These are phyloP conservation scores for Dendroctonus valens DNA, from an alignment of 1,140 invertebrate species.

Conservation along the genomic window DNA sequence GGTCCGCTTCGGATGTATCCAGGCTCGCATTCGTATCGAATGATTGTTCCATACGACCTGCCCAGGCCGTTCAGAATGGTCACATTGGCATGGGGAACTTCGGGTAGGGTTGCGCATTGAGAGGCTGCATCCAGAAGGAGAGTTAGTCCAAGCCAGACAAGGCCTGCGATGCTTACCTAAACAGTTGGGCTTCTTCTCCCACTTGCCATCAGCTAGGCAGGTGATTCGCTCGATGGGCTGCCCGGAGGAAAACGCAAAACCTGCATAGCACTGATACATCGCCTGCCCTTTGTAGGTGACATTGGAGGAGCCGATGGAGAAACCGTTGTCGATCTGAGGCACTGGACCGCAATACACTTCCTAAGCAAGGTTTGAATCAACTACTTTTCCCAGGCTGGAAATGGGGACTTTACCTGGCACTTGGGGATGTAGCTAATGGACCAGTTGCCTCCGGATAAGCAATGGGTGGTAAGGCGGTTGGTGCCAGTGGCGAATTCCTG, in stretches of 20 bases:
- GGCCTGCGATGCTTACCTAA: conserved; percentile 57
- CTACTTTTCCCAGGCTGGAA: not conserved
- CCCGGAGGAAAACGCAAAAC: conserved; percentile 89
- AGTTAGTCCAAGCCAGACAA: not conserved
- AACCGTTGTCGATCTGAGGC: conserved; percentile 96
- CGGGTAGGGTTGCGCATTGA: conserved; percentile 85
- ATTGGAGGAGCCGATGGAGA: conserved; percentile 92
- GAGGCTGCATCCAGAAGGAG: conserved; percentile 63
- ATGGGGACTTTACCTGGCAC: conserved; percentile 66
- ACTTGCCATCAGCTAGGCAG: conserved; percentile 82
- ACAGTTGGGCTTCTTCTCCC: conserved; percentile 89
- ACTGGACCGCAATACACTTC: conserved; percentile 97
- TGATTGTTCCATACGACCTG: conserved; percentile 91
- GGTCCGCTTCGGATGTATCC: conserved; percentile 87
- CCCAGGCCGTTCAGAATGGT: conserved; percentile 91
- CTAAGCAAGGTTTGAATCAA: conserved; percentile 1
- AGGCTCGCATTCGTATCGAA: conserved; percentile 90
- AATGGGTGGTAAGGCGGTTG: conserved; percentile 78
- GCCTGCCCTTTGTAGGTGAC: conserved; percentile 91
- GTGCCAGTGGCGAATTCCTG: conserved; percentile 94
- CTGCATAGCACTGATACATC: conserved; percentile 95
- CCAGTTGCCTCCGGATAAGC: conserved; percentile 89
- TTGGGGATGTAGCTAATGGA: conserved; percentile 88
- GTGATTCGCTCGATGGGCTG: conserved; percentile 86
- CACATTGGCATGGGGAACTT: conserved; percentile 84